Conservation (phyloP, 1,140 invertebrate species). For the Leptinotarsa texana region DNA sequence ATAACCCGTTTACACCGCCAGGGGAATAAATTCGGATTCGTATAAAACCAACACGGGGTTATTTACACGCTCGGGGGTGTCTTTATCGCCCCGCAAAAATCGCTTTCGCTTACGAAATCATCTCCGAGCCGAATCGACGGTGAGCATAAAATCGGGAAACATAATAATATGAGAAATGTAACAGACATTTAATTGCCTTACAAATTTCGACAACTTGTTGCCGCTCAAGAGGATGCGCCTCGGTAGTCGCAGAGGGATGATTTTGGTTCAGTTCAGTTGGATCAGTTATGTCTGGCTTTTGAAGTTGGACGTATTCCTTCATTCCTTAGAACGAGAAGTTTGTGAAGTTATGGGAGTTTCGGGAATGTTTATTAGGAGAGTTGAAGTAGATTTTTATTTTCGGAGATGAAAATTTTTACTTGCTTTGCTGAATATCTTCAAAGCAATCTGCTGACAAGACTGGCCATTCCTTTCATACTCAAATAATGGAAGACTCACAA, state of each 20-base stretch:
- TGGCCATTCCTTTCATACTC: too few species aligned
- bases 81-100: not conserved
- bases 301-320: not conserved
- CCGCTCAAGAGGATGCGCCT: not conserved
- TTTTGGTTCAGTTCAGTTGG: not conserved
- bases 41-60: not conserved
- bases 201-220: constrained; percentile 26
- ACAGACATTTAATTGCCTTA: constrained; percentile 27
- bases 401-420: too few species aligned
- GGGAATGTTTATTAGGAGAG: not conserved
- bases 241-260: not conserved
- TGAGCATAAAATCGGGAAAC: not conserved
- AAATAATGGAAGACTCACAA: not conserved
- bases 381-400: not conserved
- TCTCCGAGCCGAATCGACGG: too few species aligned
- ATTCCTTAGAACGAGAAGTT: not conserved
- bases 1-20: not conserved
- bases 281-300: not conserved
- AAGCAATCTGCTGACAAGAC: too few species aligned
- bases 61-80: not conserved
- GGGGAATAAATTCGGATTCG: not conserved
- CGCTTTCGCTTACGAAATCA: not conserved
- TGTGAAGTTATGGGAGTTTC: not conserved
- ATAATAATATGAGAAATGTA: constrained; percentile 18
- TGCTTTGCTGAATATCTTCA: too few species aligned